Evolutionary conservation across 1,140 invertebrate genomes (phyloP).

Genomic region (Achatina immaculata): DNA sequence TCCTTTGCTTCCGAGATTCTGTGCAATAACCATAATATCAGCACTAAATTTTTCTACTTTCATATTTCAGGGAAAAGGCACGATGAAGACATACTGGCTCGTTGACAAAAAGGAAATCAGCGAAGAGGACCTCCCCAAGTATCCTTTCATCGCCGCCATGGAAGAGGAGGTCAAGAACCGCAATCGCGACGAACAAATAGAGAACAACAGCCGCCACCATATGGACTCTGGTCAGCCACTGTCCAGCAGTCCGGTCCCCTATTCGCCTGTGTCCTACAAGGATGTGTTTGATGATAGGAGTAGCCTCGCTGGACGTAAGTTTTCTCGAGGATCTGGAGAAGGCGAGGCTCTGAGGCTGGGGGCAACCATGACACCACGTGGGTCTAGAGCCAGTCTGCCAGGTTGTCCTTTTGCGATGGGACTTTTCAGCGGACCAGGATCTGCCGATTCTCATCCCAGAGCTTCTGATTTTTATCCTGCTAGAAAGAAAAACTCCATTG

Average conservation of each 20-base stretch:
- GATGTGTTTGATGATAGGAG: conserved; percentile 44
- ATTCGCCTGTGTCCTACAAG: conserved; percentile 62
- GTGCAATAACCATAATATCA: too few species aligned
- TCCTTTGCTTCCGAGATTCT: too few species aligned
- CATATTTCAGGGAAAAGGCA: conserved; percentile 75
- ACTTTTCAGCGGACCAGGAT: not conserved
- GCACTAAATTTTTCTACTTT: not conserved
- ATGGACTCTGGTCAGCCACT: not conserved
- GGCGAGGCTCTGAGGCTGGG: not conserved
- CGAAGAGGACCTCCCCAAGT: conserved; percentile 41
- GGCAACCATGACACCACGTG: not conserved
- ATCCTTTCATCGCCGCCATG: conserved; percentile 53
- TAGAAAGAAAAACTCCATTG: conserved; percentile 1
- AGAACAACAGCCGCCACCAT: not conserved
- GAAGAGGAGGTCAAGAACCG: conserved; percentile 48
- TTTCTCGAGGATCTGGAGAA: not conserved
- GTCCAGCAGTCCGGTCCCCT: conserved; percentile 42
- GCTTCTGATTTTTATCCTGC: not conserved
- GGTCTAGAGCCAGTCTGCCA: not conserved
- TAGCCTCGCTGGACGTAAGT: not conserved
- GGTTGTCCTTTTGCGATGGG: conserved; percentile 23
- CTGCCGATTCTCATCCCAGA: not conserved
- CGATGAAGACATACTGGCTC: conserved; percentile 90
- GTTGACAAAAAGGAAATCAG: conserved; percentile 20
- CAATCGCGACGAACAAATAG: conserved; percentile 29